These are phyloP conservation scores for Protaetia brevitarsis DNA, from an alignment of 1,140 invertebrate genomes.

Conservation along the genomic window DNA sequence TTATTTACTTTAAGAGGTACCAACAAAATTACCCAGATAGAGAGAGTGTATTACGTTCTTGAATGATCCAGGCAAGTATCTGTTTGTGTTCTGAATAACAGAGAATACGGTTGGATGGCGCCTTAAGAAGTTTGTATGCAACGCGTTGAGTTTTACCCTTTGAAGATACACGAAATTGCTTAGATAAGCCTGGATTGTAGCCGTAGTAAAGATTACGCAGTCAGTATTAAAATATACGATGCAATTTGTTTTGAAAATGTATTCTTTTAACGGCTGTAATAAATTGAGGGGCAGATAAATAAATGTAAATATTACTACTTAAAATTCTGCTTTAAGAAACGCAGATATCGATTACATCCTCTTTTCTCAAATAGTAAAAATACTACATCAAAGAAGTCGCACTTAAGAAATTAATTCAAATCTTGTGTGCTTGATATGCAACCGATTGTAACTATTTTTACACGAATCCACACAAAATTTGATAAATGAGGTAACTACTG, in stretches of 20 bases:
- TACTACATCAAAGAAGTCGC: too few relatives aligned
- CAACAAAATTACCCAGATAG: conserved; percentile 6
- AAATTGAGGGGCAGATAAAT: background rate
- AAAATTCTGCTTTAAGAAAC: too few relatives aligned
- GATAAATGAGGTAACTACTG: too few relatives aligned
- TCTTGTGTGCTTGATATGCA: too few relatives aligned
- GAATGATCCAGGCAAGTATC: background rate
- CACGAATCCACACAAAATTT: too few relatives aligned
- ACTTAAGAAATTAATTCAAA: too few relatives aligned
- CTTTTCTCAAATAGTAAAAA: too few relatives aligned
- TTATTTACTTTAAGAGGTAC: background rate
- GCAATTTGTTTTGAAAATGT: background rate
- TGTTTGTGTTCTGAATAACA: background rate
- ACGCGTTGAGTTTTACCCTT: background rate
- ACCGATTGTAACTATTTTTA: too few relatives aligned
- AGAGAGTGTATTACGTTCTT: background rate
- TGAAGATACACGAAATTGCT: conserved; percentile 4
- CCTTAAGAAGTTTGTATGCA: conserved; percentile 9
- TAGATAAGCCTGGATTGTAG: background rate
- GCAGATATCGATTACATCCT: too few relatives aligned
- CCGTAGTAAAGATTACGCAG: background rate
- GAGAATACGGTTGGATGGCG: background rate
- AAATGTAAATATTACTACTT: background rate
- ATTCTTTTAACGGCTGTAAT: background rate
- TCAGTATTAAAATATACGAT: background rate